Conservation (phyloP, 2,888 invertebrate species). For the Lasioglossum villosulum region DNA sequence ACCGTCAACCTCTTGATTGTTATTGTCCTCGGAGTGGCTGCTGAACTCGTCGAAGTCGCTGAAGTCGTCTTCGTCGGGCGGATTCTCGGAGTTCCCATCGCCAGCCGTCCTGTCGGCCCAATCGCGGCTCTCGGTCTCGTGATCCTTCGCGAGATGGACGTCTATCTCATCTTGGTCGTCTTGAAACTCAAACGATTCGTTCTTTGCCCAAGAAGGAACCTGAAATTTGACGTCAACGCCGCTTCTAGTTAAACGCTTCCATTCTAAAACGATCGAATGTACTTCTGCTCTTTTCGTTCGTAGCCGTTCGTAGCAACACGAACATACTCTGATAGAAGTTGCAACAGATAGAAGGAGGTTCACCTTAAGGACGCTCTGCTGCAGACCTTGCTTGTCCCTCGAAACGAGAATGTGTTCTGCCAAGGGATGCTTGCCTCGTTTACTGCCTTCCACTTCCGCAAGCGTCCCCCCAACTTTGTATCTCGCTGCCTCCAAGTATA, state of each 20-base stretch:
- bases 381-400: conserved; percentile 95
- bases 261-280: not conserved
- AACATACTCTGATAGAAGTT: not conserved
- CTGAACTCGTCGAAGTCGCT: conserved; percentile 90
- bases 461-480: conserved; percentile 94
- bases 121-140: conserved; percentile 85
- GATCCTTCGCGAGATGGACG: conserved; percentile 76
- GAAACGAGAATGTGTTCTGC: conserved; percentile 94
- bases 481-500: conserved; percentile 95
- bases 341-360: not conserved
- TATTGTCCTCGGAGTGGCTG: conserved; percentile 83
- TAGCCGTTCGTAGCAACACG: no score
- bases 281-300: no score
- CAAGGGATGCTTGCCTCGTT: conserved; percentile 92
- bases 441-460: conserved; percentile 92
- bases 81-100: conserved; percentile 91
- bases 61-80: conserved; percentile 88
- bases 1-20: conserved; percentile 83
- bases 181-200: conserved; percentile 86
- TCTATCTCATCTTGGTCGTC: conserved; percentile 80
- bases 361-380: conserved; percentile 93
- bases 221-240: conserved; percentile 75
- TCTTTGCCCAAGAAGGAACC: conserved; percentile 92
- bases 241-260: not conserved
- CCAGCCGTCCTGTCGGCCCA: conserved; percentile 92